Percentiles rank a stretch among this genome's conserved stretches.
These are phyloP conservation scores for Australoheros facetus DNA, from an alignment of 2,797 vertebrate genomes.

Conservation along the genomic window DNA sequence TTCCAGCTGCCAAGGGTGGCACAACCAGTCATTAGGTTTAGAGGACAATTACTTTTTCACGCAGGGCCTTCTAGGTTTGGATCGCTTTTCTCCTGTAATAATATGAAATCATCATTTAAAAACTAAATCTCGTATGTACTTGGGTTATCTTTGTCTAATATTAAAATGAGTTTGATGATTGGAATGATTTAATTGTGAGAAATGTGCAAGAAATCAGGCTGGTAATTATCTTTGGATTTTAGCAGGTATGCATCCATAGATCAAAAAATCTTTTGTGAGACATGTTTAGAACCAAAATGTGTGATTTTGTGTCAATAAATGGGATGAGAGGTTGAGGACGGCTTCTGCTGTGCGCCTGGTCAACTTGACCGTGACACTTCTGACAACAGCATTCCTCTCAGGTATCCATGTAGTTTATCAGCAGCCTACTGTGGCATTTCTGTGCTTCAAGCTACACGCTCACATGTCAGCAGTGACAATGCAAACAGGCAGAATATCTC, in stretches of 20 bases:
- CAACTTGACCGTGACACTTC: not conserved
- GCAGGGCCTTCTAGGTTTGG: too few relatives aligned
- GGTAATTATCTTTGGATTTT: not conserved
- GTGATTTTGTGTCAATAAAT: not conserved
- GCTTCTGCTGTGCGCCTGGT: not conserved
- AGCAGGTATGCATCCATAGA: not conserved
- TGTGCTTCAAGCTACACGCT: not conserved
- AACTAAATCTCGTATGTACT: not conserved
- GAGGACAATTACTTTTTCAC: not conserved
- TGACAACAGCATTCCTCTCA: not conserved
- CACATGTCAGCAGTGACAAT: not conserved
- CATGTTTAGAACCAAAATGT: not conserved
- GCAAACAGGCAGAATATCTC: not conserved
- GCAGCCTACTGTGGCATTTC: not conserved
- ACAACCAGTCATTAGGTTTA: not conserved
- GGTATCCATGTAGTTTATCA: not conserved
- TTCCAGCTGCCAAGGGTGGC: not conserved
- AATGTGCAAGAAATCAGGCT: not conserved
- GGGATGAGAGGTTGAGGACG: not conserved
- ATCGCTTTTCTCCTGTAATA: too few relatives aligned
- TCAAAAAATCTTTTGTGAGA: not conserved
- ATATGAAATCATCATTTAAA: not conserved
- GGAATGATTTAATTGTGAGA: not conserved
- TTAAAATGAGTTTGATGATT: not conserved
- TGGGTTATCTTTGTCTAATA: not conserved